Evolutionary conservation across 2,113 vertebrate species (phyloP).

Genomic region (Pygoscelis antarcticus): DNA sequence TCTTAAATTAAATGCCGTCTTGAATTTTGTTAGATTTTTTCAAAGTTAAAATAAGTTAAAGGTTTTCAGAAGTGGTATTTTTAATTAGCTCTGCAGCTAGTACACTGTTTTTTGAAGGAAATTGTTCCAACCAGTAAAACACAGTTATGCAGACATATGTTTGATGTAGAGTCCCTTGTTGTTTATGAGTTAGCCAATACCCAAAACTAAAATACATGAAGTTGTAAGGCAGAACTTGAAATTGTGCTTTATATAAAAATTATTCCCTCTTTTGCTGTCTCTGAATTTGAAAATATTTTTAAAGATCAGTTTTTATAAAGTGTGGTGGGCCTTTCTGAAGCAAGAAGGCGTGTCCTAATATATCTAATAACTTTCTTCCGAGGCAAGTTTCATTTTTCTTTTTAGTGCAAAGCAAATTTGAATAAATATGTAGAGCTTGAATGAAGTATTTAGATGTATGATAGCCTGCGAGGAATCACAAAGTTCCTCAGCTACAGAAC

Average conservation of each 20-base stretch:
- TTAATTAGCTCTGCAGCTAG: neutral
- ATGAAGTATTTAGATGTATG: neutral
- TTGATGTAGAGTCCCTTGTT: neutral
- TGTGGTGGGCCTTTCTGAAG: neutral
- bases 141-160: neutral
- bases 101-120: neutral
- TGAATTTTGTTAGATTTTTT: neutral
- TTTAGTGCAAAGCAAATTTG: neutral
- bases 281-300: neutral
- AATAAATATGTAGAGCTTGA: neutral
- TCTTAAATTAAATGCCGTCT: neutral
- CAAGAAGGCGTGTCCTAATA: neutral
- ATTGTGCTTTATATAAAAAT: neutral
- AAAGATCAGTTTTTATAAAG: neutral
- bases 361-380: neutral
- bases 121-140: neutral
- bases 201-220: neutral
- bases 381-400: neutral
- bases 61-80: neutral
- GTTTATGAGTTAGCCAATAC: neutral
- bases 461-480: neutral
- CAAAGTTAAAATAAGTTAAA: neutral
- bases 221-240: neutral
- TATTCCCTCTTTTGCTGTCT: neutral
- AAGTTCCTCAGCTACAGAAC: neutral